phyloP scores from a whole-genome alignment of 1,140 invertebrate species.

The Lamellibrachia luymesi region DNA sequence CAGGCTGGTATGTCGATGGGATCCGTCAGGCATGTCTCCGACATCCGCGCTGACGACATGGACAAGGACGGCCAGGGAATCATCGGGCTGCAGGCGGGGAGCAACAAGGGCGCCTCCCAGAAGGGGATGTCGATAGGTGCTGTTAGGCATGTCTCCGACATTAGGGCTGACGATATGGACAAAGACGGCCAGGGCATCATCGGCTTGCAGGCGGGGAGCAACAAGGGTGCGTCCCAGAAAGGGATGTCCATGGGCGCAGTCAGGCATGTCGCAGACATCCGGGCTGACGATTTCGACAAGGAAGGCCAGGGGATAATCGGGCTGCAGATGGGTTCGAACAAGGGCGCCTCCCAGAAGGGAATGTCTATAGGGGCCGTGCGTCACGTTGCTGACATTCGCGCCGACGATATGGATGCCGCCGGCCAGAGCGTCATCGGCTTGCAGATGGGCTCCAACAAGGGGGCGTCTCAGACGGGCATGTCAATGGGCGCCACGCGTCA shows the following conservation, averaged over 20 bases:
- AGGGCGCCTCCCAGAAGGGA: conserved; percentile 60
- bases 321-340: conserved; percentile 69
- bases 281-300: conserved; percentile 35
- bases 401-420: conserved; percentile 25
- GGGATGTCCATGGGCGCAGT: conserved; percentile 85
- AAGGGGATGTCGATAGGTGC: conserved; percentile 93
- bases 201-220: conserved; percentile 74
- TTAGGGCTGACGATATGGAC: conserved; percentile 42
- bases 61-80: conserved; percentile 71
- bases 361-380: conserved; percentile 79
- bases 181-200: conserved; percentile 78
- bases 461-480: conserved; percentile 66
- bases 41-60: conserved; percentile 46
- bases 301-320: conserved; percentile 79
- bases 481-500: conserved; percentile 76
- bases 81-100: conserved; percentile 90
- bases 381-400: conserved; percentile 37
- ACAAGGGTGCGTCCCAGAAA: conserved; percentile 43
- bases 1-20: conserved; percentile 65
- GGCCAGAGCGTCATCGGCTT: conserved; percentile 84
- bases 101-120: conserved; percentile 87
- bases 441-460: conserved; percentile 65
- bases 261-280: conserved; percentile 44
- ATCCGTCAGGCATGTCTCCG: conserved; percentile 56
- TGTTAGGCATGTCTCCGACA: conserved; percentile 62